Base-by-base conservation (phyloP, 2,113 vertebrate species). In the Gasterosteus aculeatus region DNA sequence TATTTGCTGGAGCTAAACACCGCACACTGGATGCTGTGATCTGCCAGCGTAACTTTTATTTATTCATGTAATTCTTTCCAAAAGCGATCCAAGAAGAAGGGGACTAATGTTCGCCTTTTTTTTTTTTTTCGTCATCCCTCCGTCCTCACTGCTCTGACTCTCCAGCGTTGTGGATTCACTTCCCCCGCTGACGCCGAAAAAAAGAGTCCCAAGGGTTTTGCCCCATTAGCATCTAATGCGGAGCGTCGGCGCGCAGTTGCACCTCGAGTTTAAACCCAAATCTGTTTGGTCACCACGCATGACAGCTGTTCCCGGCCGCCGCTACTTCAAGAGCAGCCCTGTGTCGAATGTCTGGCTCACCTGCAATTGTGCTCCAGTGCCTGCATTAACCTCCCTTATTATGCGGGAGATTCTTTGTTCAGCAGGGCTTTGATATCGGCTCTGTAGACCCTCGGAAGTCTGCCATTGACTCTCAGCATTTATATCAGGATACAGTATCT, bases 351-450 rank as follows among this genome's bases (percentile, higher is more conserved):
- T 59, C 72, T 42, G 68, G 75, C 75, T 82, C 73, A 29, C 82
- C 73, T 81, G 80, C 73, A 44, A 56, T 72, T 67, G 67, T 53
- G 53, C 85, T 80, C 60, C 78, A 22, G 78, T 73, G 73, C 70
- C 84, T 83, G 72, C 87, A 87, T 92, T 93, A 89, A 91, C 92
- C 88, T 92, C 76, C 75, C 83, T 88, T 89, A 88, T 89, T 80
- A 77, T 66, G 67, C 70, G 68, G 54, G 70, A 56, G 79, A 77
- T 53, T 85, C 81, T 56, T 56, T 80, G 78, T 82, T 42, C 72
- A 85, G 9, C 80, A 74, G 62, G 61, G 64, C 85, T 81, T 84
- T 85, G 80, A 90, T 89, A 82, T 53, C 3, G 16, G 33, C 42
- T 38, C 53, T 76, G 77, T 80, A 82, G 81, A 80, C 81, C 77